Evolutionary conservation across 2,797 vertebrate species (phyloP).

Genomic region (Halcyon chelicuti): DNA sequence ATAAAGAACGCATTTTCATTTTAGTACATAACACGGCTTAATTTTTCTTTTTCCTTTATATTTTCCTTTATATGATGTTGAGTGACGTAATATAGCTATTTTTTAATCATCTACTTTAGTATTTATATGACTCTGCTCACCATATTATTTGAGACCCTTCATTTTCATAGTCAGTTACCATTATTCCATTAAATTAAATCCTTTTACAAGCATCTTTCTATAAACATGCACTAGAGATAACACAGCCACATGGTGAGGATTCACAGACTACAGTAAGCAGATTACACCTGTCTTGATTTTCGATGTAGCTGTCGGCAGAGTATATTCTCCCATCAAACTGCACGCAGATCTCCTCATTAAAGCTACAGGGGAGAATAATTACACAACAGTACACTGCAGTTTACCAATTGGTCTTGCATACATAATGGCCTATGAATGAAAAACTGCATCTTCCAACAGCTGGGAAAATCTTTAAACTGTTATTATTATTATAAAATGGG

Average conservation of each 20-base stretch:
- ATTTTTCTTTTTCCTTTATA: not conserved
- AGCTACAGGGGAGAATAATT: conserved; percentile 75
- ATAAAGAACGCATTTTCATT: not conserved
- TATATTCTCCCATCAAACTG: conserved; percentile 65
- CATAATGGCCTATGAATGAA: conserved; percentile 55
- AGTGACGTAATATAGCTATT: not conserved
- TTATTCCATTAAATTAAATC: conserved; percentile 76
- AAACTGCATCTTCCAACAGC: conserved; percentile 25
- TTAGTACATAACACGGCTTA: not conserved
- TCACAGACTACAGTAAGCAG: conserved; percentile 68
- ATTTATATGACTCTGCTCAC: not conserved
- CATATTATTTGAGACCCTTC: conserved; percentile 39
- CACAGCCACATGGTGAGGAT: conserved; percentile 68
- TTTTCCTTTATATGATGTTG: not conserved
- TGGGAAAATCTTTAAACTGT: conserved; percentile 55
- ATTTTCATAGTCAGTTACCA: conserved; percentile 68
- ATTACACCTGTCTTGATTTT: conserved; percentile 73
- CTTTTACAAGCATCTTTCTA: conserved; percentile 66
- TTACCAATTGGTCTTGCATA: conserved; percentile 72
- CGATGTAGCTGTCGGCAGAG: conserved; percentile 47
- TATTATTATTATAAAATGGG: conserved; percentile 45
- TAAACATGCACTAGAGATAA: conserved; percentile 68
- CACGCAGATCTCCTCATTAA: conserved; percentile 67
- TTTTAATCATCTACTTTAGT: conserved; percentile 18
- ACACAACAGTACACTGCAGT: conserved; percentile 58